Evolutionary conservation across 2,797 vertebrate species (phyloP), one percentile per base, ranked within the genome.

Genomic region (Eulemur albifrons): DNA sequence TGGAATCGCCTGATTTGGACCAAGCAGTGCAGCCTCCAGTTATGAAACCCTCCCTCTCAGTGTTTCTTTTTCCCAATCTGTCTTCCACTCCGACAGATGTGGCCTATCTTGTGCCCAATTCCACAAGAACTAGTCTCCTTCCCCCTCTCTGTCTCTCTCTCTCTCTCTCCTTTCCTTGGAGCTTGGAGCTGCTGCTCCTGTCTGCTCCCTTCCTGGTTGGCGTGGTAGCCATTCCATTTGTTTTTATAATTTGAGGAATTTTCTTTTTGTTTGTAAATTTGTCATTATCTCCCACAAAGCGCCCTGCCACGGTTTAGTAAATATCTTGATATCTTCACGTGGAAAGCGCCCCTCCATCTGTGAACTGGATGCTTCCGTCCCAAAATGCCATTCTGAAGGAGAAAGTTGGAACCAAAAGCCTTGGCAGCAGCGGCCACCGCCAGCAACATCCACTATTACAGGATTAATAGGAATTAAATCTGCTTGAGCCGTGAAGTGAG

Each of bases 81-180:
- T 88, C 93, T 97, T 97, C 97, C 43, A 1, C 35, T 1, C 30
- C 94, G 97, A 97, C 98, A 98, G 96, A 94, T 98, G 97, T 97
- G 84, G 72, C 15, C 0, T 96, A 83, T 97, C 94, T 94, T 21
- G 23, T 96, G 76, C 94, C 95, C 92, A 63, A 94, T 95, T 95
- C 76, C 67, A 25, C 70, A 85, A 32, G 57, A 90, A 89, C 35
- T 43, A 27, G 43, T 95, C 14, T 90, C 69, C 9, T 17, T 18
- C 23, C 17, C 21, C 23, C 6, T 35, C 35, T 35, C 35, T 0
- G 0, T 11, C 5, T 5, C 83, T 11, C 13, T 43, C 54, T 54
- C 52, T 54, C 54, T 7, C 40, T 40, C 40, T 40, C 7, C 9
- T 52, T 72, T 50, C 7, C 48, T 77, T 15, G 32, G 90, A 91